Evolutionary conservation across 35 echinoderm and acorn worm genomes (phyloP), one percentile per base, ranked within the genome.

Genomic region (Apostichopus parvimensis): DNA sequence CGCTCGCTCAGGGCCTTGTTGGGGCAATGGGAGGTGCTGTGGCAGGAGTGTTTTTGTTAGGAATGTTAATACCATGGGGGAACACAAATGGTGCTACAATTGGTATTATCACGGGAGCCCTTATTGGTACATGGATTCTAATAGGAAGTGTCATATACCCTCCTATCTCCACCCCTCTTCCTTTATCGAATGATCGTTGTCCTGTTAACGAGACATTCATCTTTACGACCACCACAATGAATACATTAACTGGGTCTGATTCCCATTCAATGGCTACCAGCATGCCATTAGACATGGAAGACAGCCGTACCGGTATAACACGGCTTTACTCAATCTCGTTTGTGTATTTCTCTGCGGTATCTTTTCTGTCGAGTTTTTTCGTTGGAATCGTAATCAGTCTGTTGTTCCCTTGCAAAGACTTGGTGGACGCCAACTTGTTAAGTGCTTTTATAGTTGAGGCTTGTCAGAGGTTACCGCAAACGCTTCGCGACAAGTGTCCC

Each of bases 51-150:
- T 70, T 87, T 70, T 26, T 87, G 12, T 21, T 87, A 6, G 84
- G 84, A 6, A 13, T 87, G 6, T 14, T 87, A 25, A 57, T 87
- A 12, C 84, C 84, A 18, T 11, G 54, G 22, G 84, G 84, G 26
- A 87, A 87, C 57, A 57, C 84, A n/a, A 87, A 87, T 18, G 84
- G 84, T 6, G 84, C 84, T 4, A 87, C 62, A 4, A 18, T n/a
- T 60, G 84, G 84, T 12, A 57, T 87, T 22, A 87, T 70, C 8
- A 58, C 34, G 12, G 62, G 84, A 23, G 56, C 20, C 4, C 5
- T 22, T 18, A 5, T 62, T 5, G 84, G 57, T 5, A 62, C 21
- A n/a, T 87, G 84, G 84, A 13, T 87, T 20, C 57, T 87, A 4
- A 18, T 87, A 3, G 56, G 53, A 1, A 24, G 57, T 26, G 9